Conservation (phyloP, 2,113 vertebrate genomes). For the Apeltes quadracus region DNA sequence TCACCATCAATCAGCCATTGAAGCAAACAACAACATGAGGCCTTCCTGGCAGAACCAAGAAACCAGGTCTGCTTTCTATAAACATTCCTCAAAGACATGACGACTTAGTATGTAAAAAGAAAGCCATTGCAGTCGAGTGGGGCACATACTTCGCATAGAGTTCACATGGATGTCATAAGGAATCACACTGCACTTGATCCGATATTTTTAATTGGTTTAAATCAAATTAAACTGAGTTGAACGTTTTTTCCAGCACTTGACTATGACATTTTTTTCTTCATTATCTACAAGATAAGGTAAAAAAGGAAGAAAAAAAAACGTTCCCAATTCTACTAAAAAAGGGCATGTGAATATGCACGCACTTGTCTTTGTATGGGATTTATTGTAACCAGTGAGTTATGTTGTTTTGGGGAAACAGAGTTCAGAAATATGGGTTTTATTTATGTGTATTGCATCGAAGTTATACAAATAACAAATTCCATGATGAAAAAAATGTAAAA, state of each 20-base stretch:
- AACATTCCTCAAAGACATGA: conserved; percentile 73
- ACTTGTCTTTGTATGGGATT: not conserved
- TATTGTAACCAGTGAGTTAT: not conserved
- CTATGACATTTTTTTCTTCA: not conserved
- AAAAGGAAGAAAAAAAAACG: no score
- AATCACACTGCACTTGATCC: conserved; percentile 2
- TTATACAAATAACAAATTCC: not conserved
- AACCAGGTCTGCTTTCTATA: conserved; percentile 73
- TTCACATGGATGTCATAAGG: conserved; percentile 48
- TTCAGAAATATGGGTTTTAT: not conserved
- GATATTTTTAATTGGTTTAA: conserved; percentile 3
- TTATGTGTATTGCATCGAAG: not conserved
- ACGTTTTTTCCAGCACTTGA: not conserved
- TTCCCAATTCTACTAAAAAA: not conserved
- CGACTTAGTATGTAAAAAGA: conserved; percentile 66
- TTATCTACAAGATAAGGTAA: not conserved
- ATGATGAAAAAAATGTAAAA: not conserved
- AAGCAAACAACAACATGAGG: conserved; percentile 72
- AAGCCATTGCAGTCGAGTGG: conserved; percentile 24
- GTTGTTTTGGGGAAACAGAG: not conserved
- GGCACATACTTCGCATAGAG: conserved; percentile 66
- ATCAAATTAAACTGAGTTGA: not conserved
- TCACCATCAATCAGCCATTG: conserved; percentile 71
- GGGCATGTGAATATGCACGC: not conserved
- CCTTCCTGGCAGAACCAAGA: conserved; percentile 58